phyloP scores from a whole-genome alignment of 2,888 invertebrate genomes.

The Meloe dianella region DNA sequence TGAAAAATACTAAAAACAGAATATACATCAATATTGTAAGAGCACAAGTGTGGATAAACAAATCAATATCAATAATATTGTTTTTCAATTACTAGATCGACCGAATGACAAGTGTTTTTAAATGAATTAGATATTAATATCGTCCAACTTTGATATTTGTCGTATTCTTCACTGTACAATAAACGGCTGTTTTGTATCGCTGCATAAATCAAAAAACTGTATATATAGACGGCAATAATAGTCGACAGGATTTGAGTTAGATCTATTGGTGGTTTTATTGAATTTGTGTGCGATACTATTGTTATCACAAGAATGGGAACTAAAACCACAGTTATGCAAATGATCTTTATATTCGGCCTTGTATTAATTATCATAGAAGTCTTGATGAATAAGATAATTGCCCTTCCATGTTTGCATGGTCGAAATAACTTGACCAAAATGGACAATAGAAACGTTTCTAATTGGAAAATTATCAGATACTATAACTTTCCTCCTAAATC shows the following conservation, averaged over 20 bases:
- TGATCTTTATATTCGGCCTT: slow-evolving; percentile 44
- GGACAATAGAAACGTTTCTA: slow-evolving; percentile 46
- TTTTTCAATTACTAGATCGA: too few species aligned
- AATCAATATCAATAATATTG: too few species aligned
- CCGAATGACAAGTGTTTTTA: too few species aligned
- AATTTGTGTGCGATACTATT: slow-evolving; percentile 40
- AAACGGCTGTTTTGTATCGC: neutral
- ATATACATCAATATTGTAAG: too few species aligned
- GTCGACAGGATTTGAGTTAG: slow-evolving; percentile 17
- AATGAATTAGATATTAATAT: too few species aligned
- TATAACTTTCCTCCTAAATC: slow-evolving; percentile 44
- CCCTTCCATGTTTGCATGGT: slow-evolving; percentile 42
- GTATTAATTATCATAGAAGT: slow-evolving; percentile 47
- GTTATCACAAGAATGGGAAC: slow-evolving; percentile 44
- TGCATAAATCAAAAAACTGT: neutral
- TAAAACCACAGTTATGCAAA: slow-evolving; percentile 48
- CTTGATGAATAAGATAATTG: slow-evolving; percentile 44
- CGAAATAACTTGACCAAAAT: slow-evolving; percentile 49
- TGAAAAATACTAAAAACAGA: too few species aligned
- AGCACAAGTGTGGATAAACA: too few species aligned
- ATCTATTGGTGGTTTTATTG: slow-evolving; percentile 40
- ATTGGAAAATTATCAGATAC: slow-evolving; percentile 42
- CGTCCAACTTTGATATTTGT: too few species aligned
- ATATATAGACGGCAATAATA: neutral
- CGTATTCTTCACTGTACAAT: neutral